Percentiles rank a stretch among this genome's conserved stretches.
phyloP scores from a whole-genome alignment of 1,140 invertebrate genomes.

The Drosophila ananassae region DNA sequence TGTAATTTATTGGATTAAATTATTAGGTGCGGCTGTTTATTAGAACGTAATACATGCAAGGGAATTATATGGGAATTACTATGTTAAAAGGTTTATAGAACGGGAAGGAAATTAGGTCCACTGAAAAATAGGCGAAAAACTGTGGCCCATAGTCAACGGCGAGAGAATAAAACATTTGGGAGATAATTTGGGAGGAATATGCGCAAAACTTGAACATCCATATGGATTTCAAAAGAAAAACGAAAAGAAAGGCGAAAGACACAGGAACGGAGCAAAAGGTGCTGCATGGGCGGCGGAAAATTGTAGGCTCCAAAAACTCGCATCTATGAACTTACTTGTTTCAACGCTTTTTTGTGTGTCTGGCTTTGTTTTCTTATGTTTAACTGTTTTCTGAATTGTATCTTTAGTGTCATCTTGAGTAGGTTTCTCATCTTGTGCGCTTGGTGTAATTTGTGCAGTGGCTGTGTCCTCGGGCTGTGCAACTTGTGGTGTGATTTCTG shows the following conservation, averaged over 20 bases:
- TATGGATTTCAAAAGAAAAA: slow-evolving; percentile 51
- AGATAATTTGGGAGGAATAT: slow-evolving; percentile 31
- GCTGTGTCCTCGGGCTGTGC: slow-evolving; percentile 79
- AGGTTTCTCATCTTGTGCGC: slow-evolving; percentile 73
- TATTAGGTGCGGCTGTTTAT: not conserved
- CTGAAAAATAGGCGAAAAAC: slow-evolving; percentile 20
- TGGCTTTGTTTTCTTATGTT: slow-evolving; percentile 81
- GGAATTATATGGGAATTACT: slow-evolving; percentile 21
- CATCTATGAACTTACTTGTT: slow-evolving; percentile 82
- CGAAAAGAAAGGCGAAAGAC: slow-evolving; percentile 67
- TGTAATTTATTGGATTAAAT: not conserved
- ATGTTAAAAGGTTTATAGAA: slow-evolving; percentile 24
- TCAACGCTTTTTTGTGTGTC: slow-evolving; percentile 77
- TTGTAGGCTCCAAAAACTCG: slow-evolving; percentile 61
- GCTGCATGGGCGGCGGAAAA: slow-evolving; percentile 49
- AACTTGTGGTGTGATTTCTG: slow-evolving; percentile 59
- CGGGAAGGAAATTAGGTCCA: slow-evolving; percentile 27
- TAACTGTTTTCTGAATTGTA: slow-evolving; percentile 76
- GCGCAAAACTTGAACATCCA: slow-evolving; percentile 56
- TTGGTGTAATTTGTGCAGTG: slow-evolving; percentile 81
- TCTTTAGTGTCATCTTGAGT: slow-evolving; percentile 79
- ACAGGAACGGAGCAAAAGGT: slow-evolving; percentile 67
- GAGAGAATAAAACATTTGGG: slow-evolving; percentile 19
- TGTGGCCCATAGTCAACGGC: slow-evolving; percentile 22
- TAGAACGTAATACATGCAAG: slow-evolving; percentile 16